Conservation (phyloP, 2,797 vertebrate genomes). For the Acanthurus leucopareius region DNA sequence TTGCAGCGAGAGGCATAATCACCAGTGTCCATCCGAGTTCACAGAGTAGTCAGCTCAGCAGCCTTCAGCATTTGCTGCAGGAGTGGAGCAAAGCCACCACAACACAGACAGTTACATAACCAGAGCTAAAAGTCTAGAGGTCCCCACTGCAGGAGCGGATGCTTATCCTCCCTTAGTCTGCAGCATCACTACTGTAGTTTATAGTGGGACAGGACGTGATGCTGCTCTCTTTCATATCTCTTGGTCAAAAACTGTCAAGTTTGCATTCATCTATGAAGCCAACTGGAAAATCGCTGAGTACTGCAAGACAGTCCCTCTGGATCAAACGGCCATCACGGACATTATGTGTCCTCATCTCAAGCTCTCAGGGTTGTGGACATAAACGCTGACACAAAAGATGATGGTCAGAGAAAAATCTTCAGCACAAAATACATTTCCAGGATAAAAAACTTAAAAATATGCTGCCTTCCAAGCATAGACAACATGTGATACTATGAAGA, state of each 20-base stretch:
- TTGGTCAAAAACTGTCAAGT: slow-evolving; percentile 37
- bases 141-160: slow-evolving; percentile 50
- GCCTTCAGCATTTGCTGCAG: slow-evolving; percentile 56
- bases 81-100: slow-evolving; percentile 59
- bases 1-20: slow-evolving; percentile 5
- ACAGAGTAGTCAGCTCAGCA: slow-evolving; percentile 56
- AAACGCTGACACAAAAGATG: not conserved
- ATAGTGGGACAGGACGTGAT: slow-evolving; percentile 8
- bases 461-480: not conserved
- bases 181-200: slow-evolving; percentile 27
- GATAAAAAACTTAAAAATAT: not conserved
- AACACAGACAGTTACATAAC: slow-evolving; percentile 75
- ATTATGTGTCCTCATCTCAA: slow-evolving; percentile 13
- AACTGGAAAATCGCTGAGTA: slow-evolving; percentile 47
- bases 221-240: slow-evolving; percentile 12
- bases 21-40: slow-evolving; percentile 24
- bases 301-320: slow-evolving; percentile 15
- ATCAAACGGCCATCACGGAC: slow-evolving; percentile 22
- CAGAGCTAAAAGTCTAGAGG: slow-evolving; percentile 54
- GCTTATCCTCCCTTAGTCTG: slow-evolving; percentile 44
- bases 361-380: not conserved
- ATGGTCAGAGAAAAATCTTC: not conserved
- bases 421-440: not conserved
- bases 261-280: slow-evolving; percentile 31
- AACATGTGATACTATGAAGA: not conserved